These are phyloP conservation scores for Drosophila mayri DNA, from an alignment of 1,140 invertebrate species.

Conservation along the genomic window DNA sequence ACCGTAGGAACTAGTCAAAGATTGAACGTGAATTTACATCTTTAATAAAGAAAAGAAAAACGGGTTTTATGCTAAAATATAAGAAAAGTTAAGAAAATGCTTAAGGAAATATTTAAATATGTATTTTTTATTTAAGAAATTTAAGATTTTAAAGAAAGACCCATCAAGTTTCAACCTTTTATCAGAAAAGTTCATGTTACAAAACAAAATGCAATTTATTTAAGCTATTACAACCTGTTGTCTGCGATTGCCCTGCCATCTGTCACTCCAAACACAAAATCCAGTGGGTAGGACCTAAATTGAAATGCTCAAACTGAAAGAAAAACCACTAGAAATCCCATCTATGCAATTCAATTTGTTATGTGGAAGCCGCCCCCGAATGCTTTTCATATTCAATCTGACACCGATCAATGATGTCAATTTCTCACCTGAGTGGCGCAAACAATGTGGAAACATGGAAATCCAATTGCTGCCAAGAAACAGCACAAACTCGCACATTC, in stretches of 20 bases:
- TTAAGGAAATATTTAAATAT: too few species aligned
- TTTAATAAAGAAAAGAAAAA: not conserved
- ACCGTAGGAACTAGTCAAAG: not conserved
- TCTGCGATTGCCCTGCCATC: constrained; percentile 11
- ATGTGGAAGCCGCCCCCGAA: constrained; percentile 33
- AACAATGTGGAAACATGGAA: constrained; percentile 49
- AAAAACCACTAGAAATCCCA: constrained; percentile 41
- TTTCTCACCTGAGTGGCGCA: constrained; percentile 52
- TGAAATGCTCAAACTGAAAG: constrained; percentile 14
- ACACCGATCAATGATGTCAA: constrained; percentile 66
- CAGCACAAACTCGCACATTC: constrained; percentile 47
- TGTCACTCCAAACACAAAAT: constrained; percentile 19
- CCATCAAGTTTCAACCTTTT: not conserved
- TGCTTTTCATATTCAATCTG: constrained; percentile 48
- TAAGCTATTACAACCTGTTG: constrained; percentile 22
- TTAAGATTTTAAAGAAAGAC: not conserved
- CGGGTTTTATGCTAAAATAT: not conserved
- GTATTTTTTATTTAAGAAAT: not conserved
- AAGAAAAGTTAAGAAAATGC: not conserved
- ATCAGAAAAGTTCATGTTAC: too few species aligned
- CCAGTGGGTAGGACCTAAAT: constrained; percentile 12
- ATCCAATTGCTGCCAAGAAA: constrained; percentile 51
- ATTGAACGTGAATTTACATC: constrained; percentile 32
- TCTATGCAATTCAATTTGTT: constrained; percentile 50
- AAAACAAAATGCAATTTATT: constrained; percentile 6